phyloP scores from a whole-genome alignment of 2,797 vertebrate species.

The Sebastes flavidus region DNA sequence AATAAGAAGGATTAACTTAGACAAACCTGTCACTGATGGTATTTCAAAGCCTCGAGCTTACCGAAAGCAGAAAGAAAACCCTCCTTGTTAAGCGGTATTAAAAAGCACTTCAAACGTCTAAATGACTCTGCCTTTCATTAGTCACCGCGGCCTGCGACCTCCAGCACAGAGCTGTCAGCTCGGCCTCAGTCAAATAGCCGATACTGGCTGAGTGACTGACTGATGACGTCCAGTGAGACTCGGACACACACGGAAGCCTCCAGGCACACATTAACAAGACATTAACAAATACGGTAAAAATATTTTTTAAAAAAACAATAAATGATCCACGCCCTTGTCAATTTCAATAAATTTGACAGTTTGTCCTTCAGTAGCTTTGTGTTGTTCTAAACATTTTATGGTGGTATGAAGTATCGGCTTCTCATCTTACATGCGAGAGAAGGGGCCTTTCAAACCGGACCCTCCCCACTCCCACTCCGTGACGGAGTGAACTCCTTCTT shows the following conservation, averaged over 20 bases:
- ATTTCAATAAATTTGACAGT: background rate
- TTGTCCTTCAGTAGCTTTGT: background rate
- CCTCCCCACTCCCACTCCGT: no score
- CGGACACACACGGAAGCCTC: background rate
- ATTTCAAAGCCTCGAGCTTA: conserved; percentile 29
- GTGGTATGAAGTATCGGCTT: background rate
- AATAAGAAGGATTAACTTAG: conserved; percentile 45
- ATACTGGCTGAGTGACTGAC: conserved; percentile 50
- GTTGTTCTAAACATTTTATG: background rate
- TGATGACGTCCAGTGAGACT: conserved; percentile 48
- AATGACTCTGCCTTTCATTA: conserved; percentile 63
- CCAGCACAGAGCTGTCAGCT: conserved; percentile 57
- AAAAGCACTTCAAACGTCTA: conserved; percentile 56
- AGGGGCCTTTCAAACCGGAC: no score
- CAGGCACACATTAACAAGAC: background rate
- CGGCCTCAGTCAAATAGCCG: conserved; percentile 37
- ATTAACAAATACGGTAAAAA: background rate
- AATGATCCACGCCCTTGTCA: background rate
- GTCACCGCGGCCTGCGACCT: conserved; percentile 53
- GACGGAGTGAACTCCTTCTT: no score
- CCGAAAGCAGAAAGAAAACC: conserved; percentile 17
- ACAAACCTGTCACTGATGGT: conserved; percentile 40
- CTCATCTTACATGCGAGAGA: background rate
- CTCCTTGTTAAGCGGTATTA: conserved; percentile 59
- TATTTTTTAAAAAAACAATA: background rate